These are phyloP conservation scores for Nothocercus julius DNA, from an alignment of 2,113 vertebrate species.

Conservation along the genomic window DNA sequence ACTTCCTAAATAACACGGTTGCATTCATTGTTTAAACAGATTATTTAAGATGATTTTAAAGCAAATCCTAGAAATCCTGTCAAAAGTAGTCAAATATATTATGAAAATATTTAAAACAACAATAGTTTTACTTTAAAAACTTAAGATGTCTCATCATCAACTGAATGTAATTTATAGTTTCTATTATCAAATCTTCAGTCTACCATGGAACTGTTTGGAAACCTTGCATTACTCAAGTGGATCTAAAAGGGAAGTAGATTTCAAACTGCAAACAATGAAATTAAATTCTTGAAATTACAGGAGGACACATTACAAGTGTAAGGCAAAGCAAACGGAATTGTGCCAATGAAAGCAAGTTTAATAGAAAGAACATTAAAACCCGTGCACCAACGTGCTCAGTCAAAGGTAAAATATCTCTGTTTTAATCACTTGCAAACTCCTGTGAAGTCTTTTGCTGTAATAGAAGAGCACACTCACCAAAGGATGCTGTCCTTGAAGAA, in stretches of 20 bases:
- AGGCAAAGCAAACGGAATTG: not conserved
- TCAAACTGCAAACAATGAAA: not conserved
- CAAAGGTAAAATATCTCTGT: not conserved
- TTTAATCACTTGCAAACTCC: no score
- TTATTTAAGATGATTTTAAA: not conserved
- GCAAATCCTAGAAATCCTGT: not conserved
- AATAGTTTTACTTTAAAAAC: not conserved
- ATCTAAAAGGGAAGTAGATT: not conserved
- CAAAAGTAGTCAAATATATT: not conserved
- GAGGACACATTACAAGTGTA: not conserved
- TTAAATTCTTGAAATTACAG: not conserved
- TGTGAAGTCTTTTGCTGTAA: rapidly evolving
- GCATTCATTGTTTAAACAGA: not conserved
- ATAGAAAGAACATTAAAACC: not conserved
- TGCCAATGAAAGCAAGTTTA: not conserved
- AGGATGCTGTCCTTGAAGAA: constrained; percentile 82
- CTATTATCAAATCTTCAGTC: not conserved
- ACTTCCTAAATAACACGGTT: not conserved
- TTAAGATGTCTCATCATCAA: not conserved
- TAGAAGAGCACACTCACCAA: constrained; percentile 80
- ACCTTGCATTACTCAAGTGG: not conserved
- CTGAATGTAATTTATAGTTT: not conserved
- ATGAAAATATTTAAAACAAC: not conserved
- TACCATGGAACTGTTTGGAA: not conserved
- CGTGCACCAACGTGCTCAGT: rapidly evolving